Conservation (phyloP, 2,888 invertebrate genomes). For the Bellardia pandia region DNA sequence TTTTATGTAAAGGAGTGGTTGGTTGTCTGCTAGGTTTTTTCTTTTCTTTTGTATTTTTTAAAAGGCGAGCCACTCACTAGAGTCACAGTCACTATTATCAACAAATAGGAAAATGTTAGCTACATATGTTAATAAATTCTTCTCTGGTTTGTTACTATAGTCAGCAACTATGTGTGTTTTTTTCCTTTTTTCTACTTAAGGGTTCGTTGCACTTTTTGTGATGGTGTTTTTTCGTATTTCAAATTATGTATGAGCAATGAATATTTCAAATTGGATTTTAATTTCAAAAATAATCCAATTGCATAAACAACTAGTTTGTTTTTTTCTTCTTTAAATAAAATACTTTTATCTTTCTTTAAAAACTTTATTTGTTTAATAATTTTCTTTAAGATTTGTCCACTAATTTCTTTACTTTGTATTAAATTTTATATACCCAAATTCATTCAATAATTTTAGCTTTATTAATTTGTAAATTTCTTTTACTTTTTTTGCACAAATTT, state of each 20-base stretch:
- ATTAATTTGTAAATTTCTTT: no score
- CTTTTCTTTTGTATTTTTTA: background rate
- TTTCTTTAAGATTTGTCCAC: background rate
- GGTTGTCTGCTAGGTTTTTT: constrained; percentile 45
- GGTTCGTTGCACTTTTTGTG: constrained; percentile 73
- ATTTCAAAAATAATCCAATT: background rate
- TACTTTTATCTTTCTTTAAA: constrained; percentile 31
- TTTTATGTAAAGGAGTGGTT: constrained; percentile 63
- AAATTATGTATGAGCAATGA: constrained; percentile 14
- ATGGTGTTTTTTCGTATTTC: background rate
- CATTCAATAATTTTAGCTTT: no score
- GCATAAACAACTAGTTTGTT: background rate
- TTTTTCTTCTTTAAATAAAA: background rate
- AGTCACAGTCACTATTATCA: constrained; percentile 34
- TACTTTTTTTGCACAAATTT: constrained; percentile 29
- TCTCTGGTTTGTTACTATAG: constrained; percentile 48
- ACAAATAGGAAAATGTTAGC: constrained; percentile 41
- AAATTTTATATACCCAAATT: no score
- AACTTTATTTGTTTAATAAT: background rate
- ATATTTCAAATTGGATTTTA: constrained; percentile 30
- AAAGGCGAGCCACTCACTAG: constrained; percentile 63
- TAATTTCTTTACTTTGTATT: no score
- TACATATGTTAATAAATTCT: constrained; percentile 48
- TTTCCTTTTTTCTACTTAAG: constrained; percentile 27
- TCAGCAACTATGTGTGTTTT: constrained; percentile 2